Base-by-base conservation (phyloP, 2,888 invertebrate species). In the Lycocerus yunnanus region DNA sequence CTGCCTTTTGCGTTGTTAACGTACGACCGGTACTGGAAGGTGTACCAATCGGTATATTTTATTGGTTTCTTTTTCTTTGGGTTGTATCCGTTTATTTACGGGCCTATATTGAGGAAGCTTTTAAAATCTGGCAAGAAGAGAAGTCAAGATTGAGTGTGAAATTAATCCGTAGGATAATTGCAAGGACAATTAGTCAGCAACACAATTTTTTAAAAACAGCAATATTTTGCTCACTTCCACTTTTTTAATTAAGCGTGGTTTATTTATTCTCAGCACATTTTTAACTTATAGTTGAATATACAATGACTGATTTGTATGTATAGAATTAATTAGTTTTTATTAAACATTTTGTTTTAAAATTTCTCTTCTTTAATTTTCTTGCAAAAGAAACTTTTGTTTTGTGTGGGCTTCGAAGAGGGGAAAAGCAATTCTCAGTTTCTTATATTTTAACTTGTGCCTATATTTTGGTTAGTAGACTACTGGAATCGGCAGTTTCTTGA, bases 1-100 rank as follows among this genome's bases (percentile, higher is more conserved):
- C 88, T 92, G 10, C 93, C 95, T 0, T 95, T 96, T 82, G 91
- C 91, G 60, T 88, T 93, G 3, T 90, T 96, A 76, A 91, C 91
- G 4, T 93, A 90, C 80, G 86, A 90, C 0, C 92, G 91, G 78
- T 96, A 94, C 90, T 90, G 90, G 86, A 85, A 84, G 0, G 90
- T 93, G 0, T 94, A 91, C 80, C 80, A 84, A 0, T 90, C 91
- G 58, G 87, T 93, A 3, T 91, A 92, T 83, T 95, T 92, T 82
- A 91, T 91, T 18, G 95, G 94, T 0, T 91, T 93, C 69, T 69
- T 93, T 9, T 80, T 94, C 14, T 93, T 94, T 83, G 81, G 91
- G 15, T 87, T 91, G 0, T 95, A 94, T 91, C 89, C 90, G 0
- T 82, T 93, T 15, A 81, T 91, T 10, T 91, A 91, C 79, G 89